Evolutionary conservation across 1,140 invertebrate species (phyloP), one percentile per base, ranked within the genome.

Genomic region (Pseudobourletiella spinata): DNA sequence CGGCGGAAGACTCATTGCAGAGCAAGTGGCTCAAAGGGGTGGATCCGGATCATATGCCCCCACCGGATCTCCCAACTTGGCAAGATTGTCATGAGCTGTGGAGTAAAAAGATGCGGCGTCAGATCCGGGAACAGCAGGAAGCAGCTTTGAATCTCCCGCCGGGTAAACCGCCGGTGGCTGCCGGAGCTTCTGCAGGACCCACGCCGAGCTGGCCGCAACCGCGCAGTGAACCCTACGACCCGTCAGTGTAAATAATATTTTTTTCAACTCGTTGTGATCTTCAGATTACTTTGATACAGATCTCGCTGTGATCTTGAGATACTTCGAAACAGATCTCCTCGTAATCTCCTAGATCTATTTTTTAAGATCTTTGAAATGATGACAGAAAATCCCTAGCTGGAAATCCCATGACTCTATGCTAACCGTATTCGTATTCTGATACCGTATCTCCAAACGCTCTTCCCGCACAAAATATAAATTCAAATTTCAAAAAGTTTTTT

Each of bases 61-160:
- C 83, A 18, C 87, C 88, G 14, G 82, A 87, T 71, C 75, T 98
- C 63, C 96, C 96, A 1, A 89, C 85, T 26, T 91, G 91, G 84
- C 95, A 98, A 80, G 96, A 99, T 78, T 99, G 96, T 76, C 96
- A 99, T 78, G 96, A 99, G 77, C 80, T 99, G 71, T 99, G 95
- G 95, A 54, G 50, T 20, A 54, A 54, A 18, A 54, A 54, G 28
- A 54, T 54, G 50, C 26, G 89, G 71, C 78, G 84, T n/a, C 88
- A 91, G 73, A 79, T 89, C 68, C 78, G 85, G 28, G 87, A 90
- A 71, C 86, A 89, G 71, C 83, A 87, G 72, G 85, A 85, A 63
- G 77, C 79, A 20, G 46, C 56, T 16, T 58, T 60, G 39, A 65
- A 61, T 55, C 30, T 61, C 24, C 55, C 64, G 51, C 50, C 64